phyloP scores from a whole-genome alignment of 1,140 invertebrate genomes.

The Drosophila willistoni region DNA sequence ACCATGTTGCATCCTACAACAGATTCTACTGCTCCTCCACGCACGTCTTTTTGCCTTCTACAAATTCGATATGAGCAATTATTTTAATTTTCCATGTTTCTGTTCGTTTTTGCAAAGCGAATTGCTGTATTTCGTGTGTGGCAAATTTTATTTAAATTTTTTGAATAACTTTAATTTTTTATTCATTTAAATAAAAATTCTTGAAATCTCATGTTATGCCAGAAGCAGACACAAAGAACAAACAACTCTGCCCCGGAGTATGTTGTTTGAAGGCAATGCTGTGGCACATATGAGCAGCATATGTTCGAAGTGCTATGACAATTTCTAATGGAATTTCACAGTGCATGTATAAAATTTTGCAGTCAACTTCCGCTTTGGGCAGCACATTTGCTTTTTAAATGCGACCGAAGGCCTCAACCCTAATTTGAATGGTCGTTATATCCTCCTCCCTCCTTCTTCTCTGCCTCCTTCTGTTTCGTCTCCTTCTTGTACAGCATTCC shows the following conservation, averaged over 20 bases:
- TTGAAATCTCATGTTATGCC: background rate
- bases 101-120: slow-evolving; percentile 35
- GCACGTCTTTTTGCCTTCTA: slow-evolving; percentile 46
- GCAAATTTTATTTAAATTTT: slow-evolving; percentile 45
- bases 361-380: slow-evolving; percentile 55
- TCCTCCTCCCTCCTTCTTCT: background rate
- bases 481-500: slow-evolving; percentile 59
- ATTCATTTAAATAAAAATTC: background rate
- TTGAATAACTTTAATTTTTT: slow-evolving; percentile 37
- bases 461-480: slow-evolving; percentile 24
- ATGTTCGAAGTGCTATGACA: slow-evolving; percentile 34
- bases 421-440: slow-evolving; percentile 40
- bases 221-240: background rate
- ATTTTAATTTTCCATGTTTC: slow-evolving; percentile 29
- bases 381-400: slow-evolving; percentile 34
- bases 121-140: slow-evolving; percentile 53
- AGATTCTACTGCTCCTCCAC: slow-evolving; percentile 19
- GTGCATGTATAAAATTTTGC: slow-evolving; percentile 36
- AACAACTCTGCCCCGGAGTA: background rate
- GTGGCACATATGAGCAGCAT: slow-evolving; percentile 61
- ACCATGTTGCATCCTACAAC: background rate
- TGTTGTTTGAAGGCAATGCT: slow-evolving; percentile 2
- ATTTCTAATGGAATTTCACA: slow-evolving; percentile 58
- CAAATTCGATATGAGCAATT: slow-evolving; percentile 63
- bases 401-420: slow-evolving; percentile 51